phyloP scores from a whole-genome alignment of 2,113 vertebrate genomes.

The Jacana jacana region DNA sequence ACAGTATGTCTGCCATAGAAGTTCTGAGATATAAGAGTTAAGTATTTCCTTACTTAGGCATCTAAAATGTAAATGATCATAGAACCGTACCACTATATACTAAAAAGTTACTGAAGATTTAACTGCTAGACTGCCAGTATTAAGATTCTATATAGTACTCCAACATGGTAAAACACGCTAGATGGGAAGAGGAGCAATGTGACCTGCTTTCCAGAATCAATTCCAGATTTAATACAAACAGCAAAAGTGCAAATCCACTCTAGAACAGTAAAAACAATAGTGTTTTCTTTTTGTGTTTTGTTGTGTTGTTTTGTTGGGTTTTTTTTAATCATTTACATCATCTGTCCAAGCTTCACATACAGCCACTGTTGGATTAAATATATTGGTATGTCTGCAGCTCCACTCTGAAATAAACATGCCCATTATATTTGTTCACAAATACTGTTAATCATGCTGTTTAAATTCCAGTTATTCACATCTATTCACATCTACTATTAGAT shows the following conservation, averaged over 20 bases:
- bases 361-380: background rate
- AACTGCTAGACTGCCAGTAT: background rate
- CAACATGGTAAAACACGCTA: background rate
- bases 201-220: background rate
- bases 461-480: background rate
- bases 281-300: background rate
- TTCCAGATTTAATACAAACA: background rate
- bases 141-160: background rate
- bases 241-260: background rate
- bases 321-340: background rate
- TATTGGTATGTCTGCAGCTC: background rate
- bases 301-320: no score
- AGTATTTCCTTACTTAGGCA: background rate
- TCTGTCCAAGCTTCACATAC: background rate
- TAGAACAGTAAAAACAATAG: background rate
- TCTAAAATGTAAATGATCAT: background rate
- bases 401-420: background rate
- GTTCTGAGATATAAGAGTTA: background rate
- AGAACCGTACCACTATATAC: background rate
- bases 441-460: background rate
- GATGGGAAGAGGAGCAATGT: background rate
- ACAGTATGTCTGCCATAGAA: background rate
- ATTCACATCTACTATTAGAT: background rate
- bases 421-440: background rate
- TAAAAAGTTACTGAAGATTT: background rate